Evolutionary conservation across 2,113 vertebrate genomes (phyloP).

Genomic region (Riparia riparia): DNA sequence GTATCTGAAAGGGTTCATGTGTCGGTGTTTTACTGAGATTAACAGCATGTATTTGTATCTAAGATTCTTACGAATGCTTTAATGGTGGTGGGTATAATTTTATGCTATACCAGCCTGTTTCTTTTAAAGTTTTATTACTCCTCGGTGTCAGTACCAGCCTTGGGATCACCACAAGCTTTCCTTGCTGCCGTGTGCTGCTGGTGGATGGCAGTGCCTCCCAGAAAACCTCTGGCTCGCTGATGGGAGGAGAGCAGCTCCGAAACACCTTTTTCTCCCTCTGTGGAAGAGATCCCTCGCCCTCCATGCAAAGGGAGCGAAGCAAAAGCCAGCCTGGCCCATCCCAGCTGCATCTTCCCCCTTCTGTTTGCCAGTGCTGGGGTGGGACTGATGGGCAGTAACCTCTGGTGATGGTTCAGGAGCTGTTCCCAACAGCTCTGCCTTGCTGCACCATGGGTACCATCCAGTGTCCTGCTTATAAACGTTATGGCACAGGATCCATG

Average conservation of each 20-base stretch:
- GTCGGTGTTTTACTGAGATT: neutral
- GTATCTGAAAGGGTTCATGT: neutral
- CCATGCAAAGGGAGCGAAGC: neutral
- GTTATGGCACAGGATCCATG: accelerated
- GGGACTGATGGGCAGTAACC: neutral
- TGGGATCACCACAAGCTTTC: neutral
- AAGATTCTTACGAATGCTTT: neutral
- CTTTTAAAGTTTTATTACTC: neutral
- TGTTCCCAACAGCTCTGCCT: neutral
- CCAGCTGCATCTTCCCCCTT: neutral
- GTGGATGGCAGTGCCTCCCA: neutral
- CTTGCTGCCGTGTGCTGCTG: neutral
- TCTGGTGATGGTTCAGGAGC: neutral
- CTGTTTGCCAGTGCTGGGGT: neutral
- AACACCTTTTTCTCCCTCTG: accelerated
- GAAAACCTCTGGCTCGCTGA: neutral
- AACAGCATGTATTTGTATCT: neutral
- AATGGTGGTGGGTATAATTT: neutral
- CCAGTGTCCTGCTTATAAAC: accelerated
- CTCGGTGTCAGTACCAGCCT: neutral
- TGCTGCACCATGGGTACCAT: accelerated
- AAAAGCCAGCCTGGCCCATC: neutral
- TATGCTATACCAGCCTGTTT: neutral
- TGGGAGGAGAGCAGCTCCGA: neutral
- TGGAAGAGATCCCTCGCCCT: neutral